A percentile compares a stretch with the other conserved stretches of the same genome.
Conservation (phyloP, 2,797 vertebrate species). For the Anomalospiza imberbis region DNA sequence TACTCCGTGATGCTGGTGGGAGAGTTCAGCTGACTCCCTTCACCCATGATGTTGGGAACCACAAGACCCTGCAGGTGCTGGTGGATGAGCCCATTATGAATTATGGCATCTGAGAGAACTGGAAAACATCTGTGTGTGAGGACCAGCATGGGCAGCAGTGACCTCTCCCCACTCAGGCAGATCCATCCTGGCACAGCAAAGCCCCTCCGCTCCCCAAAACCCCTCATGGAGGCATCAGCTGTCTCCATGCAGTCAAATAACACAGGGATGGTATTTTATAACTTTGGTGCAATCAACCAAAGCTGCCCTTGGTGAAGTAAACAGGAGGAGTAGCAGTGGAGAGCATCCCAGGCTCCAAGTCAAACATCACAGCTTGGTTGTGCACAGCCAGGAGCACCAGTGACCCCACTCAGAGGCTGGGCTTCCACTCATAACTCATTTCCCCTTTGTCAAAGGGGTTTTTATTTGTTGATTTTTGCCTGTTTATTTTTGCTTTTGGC, state of each 20-base stretch:
- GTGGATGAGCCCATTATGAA: background rate
- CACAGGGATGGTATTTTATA: background rate
- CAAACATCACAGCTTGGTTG: fast-evolving
- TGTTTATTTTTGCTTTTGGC: background rate
- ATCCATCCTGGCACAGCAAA: background rate
- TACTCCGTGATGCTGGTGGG: constrained; percentile 21
- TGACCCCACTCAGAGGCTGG: fast-evolving
- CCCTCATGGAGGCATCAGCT: background rate
- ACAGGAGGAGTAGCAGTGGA: background rate
- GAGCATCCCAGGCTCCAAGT: background rate
- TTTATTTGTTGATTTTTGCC: background rate
- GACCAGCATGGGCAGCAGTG: fast-evolving
- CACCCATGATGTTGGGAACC: constrained; percentile 21
- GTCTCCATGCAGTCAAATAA: fast-evolving
- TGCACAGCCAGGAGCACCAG: background rate
- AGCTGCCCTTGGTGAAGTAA: background rate
- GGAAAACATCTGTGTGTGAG: background rate
- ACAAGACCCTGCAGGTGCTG: background rate
- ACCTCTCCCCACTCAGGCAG: background rate
- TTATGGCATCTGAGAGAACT: background rate
- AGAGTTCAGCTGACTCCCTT: background rate
- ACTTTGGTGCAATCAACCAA: background rate
- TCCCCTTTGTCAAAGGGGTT: background rate
- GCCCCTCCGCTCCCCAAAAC: background rate
- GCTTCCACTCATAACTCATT: background rate